Evolutionary conservation across 2,113 vertebrate species (phyloP).

Genomic region (Lepisosteus osseus): DNA sequence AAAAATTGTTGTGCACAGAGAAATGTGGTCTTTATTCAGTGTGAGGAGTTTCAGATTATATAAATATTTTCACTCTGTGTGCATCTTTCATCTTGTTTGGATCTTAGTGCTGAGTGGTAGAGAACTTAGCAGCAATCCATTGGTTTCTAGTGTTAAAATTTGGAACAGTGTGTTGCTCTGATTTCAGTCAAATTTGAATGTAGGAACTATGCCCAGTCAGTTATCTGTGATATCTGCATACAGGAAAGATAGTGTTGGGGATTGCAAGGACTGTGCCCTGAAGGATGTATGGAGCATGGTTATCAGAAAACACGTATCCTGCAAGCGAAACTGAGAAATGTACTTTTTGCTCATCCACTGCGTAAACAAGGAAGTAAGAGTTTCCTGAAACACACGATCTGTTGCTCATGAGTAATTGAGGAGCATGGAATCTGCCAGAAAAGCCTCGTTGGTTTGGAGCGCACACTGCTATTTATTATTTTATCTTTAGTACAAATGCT

Average conservation of each 20-base stretch:
- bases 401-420: neutral
- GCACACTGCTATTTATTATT: neutral
- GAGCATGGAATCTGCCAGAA: neutral
- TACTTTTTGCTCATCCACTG: neutral
- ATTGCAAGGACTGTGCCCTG: neutral
- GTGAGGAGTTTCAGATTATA: too few relatives aligned
- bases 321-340: slow-evolving; percentile 2
- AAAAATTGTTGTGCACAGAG: too few relatives aligned
- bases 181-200: too few relatives aligned
- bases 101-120: too few relatives aligned
- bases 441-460: neutral
- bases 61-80: too few relatives aligned
- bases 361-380: slow-evolving; percentile 18
- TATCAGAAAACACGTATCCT: slow-evolving; percentile 9
- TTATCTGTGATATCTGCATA: neutral
- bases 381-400: slow-evolving; percentile 6
- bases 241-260: neutral
- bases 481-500: too few relatives aligned
- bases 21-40: too few relatives aligned
- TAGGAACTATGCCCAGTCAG: neutral
- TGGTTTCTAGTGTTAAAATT: neutral
- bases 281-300: slow-evolving; percentile 8
- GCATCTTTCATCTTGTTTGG: too few relatives aligned
- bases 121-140: neutral
- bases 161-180: too few relatives aligned